Evolutionary conservation across 2,113 vertebrate genomes (phyloP).

Genomic region (Nibea albiflora): DNA sequence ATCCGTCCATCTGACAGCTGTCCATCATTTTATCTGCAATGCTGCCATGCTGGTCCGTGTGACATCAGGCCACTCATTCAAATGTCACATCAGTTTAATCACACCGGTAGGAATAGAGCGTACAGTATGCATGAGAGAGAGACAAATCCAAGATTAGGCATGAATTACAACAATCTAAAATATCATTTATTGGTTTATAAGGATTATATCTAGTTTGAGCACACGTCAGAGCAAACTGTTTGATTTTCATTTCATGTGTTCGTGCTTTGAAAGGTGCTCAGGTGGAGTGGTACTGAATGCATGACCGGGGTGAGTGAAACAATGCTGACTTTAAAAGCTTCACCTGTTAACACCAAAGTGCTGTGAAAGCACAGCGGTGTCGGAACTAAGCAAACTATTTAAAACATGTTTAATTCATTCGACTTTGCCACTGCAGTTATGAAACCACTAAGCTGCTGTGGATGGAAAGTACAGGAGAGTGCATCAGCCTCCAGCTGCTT

Average conservation of each 20-base stretch:
- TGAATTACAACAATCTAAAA: neutral
- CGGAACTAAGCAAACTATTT: slow-evolving; percentile 37
- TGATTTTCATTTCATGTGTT: neutral
- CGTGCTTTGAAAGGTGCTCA: neutral
- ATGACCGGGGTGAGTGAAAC: slow-evolving; percentile 28
- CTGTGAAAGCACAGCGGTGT: slow-evolving; percentile 5
- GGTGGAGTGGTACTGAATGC: slow-evolving; percentile 1
- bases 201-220: neutral
- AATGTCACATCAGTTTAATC: slow-evolving; percentile 36
- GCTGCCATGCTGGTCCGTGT: neutral
- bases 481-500: slow-evolving; percentile 40
- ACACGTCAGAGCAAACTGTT: neutral
- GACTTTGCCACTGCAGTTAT: neutral
- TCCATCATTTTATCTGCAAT: slow-evolving; percentile 31
- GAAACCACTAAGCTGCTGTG: slow-evolving; percentile 11
- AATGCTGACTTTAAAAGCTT: slow-evolving; percentile 35
- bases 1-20: slow-evolving; percentile 5
- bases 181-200: neutral
- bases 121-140: neutral
- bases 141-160: neutral
- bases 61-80: slow-evolving; percentile 7
- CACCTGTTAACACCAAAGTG: slow-evolving; percentile 24
- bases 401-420: slow-evolving; percentile 67
- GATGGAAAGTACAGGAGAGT: slow-evolving; percentile 28
- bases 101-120: neutral